Conservation (phyloP, 2,888 invertebrate species). For the Coelinius sp. region DNA sequence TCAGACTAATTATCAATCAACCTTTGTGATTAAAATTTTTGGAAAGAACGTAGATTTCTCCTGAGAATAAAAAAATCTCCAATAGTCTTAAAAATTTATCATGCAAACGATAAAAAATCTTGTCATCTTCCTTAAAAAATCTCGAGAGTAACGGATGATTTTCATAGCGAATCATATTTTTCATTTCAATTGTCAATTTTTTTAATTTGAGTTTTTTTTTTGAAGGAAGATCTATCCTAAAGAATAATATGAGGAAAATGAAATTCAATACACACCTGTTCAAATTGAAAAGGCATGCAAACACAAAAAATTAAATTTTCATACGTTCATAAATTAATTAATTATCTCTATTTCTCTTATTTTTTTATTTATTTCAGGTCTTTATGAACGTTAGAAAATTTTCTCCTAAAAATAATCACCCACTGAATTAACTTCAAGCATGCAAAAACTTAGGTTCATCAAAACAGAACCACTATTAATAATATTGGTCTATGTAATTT, state of each 20-base stretch:
- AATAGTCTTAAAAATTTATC: constrained; percentile 11
- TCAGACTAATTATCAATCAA: neutral
- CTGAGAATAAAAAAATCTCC: neutral
- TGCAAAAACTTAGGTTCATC: constrained; percentile 3
- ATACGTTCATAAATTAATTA: neutral
- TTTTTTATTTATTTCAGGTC: neutral
- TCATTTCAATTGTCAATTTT: neutral
- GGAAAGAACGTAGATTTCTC: constrained; percentile 30
- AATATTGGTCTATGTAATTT: neutral
- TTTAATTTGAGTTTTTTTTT: neutral
- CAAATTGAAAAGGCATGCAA: neutral
- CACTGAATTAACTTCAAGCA: constrained; percentile 12
- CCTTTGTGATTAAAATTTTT: neutral
- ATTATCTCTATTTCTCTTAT: neutral
- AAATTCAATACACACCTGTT: constrained; percentile 11
- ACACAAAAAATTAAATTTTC: constrained; percentile 8
- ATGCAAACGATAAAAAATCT: constrained; percentile 29
- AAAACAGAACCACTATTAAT: neutral
- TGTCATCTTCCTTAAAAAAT: neutral
- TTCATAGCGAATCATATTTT: too few relatives aligned
- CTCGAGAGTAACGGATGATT: neutral
- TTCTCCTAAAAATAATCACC: neutral
- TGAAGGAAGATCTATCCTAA: neutral
- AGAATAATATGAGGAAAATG: neutral
- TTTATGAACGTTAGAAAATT: constrained; percentile 12